A percentile compares a stretch with the other conserved stretches of the same genome.
Conservation (phyloP, 1,140 invertebrate species). For the Drosophila prosaltans region DNA sequence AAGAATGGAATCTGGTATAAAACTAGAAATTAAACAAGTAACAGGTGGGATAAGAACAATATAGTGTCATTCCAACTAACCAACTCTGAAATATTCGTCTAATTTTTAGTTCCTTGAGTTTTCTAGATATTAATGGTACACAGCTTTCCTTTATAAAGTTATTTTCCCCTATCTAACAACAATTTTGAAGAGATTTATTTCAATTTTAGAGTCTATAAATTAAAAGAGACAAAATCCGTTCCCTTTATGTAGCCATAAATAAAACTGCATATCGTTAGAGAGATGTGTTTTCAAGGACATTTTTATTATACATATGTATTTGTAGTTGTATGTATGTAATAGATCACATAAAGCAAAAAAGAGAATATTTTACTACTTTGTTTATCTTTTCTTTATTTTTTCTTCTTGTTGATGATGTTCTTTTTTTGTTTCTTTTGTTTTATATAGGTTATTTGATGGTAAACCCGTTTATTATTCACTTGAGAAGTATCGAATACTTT, state of each 20-base stretch:
- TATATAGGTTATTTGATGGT: conserved; percentile 36
- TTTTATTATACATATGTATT: conserved; percentile 74
- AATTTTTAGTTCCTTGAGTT: too few species aligned
- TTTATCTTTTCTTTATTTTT: conserved; percentile 41
- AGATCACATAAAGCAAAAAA: conserved; percentile 82
- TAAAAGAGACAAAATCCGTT: too few species aligned
- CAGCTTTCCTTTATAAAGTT: too few species aligned
- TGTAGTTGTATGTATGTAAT: conserved; percentile 72
- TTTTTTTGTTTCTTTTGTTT: conserved; percentile 24
- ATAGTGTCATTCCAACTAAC: too few species aligned
- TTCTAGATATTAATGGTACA: too few species aligned
- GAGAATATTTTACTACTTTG: conserved; percentile 81
- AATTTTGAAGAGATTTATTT: too few species aligned
- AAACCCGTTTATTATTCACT: conserved; percentile 40
- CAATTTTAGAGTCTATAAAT: too few species aligned
- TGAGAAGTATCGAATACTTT: conserved; percentile 46
- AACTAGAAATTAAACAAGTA: too few species aligned
- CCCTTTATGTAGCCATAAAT: neutral
- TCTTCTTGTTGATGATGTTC: conserved; percentile 51
- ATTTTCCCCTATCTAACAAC: too few species aligned
- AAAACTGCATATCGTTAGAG: neutral
- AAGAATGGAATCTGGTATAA: neutral
- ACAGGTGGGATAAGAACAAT: too few species aligned
- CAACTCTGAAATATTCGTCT: too few species aligned
- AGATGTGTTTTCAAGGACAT: conserved; percentile 67